These are phyloP conservation scores for Sabatieria punctata DNA, from an alignment of 2,888 invertebrate genomes.

Conservation along the genomic window DNA sequence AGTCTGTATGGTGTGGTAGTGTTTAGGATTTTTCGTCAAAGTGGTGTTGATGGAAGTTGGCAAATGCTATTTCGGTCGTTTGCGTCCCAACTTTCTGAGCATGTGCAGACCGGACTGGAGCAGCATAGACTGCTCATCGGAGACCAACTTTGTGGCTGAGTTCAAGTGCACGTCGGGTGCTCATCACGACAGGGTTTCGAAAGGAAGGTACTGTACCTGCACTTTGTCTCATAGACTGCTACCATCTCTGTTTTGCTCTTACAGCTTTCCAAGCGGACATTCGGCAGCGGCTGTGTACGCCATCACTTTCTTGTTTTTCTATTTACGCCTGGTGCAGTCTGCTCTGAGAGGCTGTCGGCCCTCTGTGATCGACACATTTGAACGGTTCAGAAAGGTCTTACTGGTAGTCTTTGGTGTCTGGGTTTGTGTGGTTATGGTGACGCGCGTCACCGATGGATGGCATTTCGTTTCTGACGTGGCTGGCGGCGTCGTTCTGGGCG, in stretches of 20 bases:
- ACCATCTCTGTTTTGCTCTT: background rate
- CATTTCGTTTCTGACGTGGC: conserved; percentile 27
- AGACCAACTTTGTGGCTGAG: background rate
- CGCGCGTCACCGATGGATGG: conserved; percentile 28
- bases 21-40: background rate
- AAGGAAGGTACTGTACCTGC: too few relatives aligned
- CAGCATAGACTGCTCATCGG: background rate
- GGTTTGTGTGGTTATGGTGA: conserved; percentile 16
- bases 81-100: background rate
- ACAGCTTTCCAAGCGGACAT: conserved; percentile 1
- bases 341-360: background rate
- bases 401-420: conserved; percentile 11
- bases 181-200: background rate
- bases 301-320: too few relatives aligned
- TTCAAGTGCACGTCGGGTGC: background rate
- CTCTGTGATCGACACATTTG: background rate
- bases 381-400: conserved; percentile 4
- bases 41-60: background rate
- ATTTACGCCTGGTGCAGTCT: background rate
- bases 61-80: background rate
- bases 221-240: too few relatives aligned
- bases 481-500: conserved; percentile 15
- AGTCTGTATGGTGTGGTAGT: background rate
- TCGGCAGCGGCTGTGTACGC: background rate
- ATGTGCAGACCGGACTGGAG: background rate